Evolutionary conservation across 2,888 invertebrate genomes (phyloP), one percentile per base, ranked within the genome.

Genomic region (Xylocampa areola): DNA sequence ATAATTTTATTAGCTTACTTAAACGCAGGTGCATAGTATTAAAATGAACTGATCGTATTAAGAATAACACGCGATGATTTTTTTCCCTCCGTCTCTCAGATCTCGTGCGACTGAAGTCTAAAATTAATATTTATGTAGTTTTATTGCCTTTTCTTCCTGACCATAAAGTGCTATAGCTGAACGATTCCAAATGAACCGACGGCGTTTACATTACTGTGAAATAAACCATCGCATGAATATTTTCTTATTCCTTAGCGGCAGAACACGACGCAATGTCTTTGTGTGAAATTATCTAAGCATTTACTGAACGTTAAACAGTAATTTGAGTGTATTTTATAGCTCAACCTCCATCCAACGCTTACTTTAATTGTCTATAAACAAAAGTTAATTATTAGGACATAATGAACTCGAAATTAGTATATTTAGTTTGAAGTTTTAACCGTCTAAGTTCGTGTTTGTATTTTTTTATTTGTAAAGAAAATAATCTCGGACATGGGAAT

Each of bases 61-160:
- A 71, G 55, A 73, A 76, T 76, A 76, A 81, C 70, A 75, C 53
- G 65, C 53, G 60, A 71, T 76, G 61, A 71, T 70, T 52, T 73
- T 58, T 72, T 74, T 69, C 65, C 68, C 68, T 71, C 51, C 60
- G 52, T 62, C 69, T 79, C 79, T 84, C 69, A 82, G 85, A 85
- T 85, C 78, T 83, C 48, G 43, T 54, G 50, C 76, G 78, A 77
- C 73, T 82, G 79, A 80, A 77, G 81, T 82, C 65, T 78, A 73
- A 79, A 77, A 79, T 79, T 81, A 77, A 81, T 83, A 81, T 83
- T 82, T 79, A 70, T 80, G 76, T 64, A 73, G 72, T 84, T 89
- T 89, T 84, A 89, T 84, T 72, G 77, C 80, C 73, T 81, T 85
- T 81, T 82, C 83, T 85, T 89, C 84, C 85, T 81, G 84, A 79